Base-by-base conservation (phyloP, 2,888 invertebrate genomes). In the Cistogaster globosa region DNA sequence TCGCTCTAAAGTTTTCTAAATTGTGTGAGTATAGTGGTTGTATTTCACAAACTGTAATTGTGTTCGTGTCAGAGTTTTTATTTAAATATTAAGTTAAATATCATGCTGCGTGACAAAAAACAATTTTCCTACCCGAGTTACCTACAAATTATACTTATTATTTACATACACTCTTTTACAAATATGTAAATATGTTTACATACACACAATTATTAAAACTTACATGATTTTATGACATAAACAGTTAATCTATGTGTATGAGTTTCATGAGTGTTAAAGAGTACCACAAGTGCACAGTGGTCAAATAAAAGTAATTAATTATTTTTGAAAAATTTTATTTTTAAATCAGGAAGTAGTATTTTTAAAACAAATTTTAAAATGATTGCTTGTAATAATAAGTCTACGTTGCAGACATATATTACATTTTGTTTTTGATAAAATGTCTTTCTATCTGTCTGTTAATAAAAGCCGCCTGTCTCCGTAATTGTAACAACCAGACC, bases 91-190 rank as follows among this genome's bases (percentile, higher is more conserved):
- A 12, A 62, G 77, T 62, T 72, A 81, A 77, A 81, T 78, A 81
- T 79, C 85, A 78, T 75, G 85, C 75, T 85, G 85, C 82, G 85
- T 85, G 85, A 78, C 82, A 82, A 79, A 67, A 71, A 78, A 67
- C 65, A 75, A 53, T 82, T 79, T 78, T 75, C 74, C 71, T 62
- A 65, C 53, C 58, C 51, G 71, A 76, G 20, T 65, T 71, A 76
- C 63, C 82, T 71, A 67, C 71, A 42, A 65, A 58, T 51, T 53
- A 51, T n/a, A 65, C 42, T 76, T 82, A 11, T 53, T 45, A 42
- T 22, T 45, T 42, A 11, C 32, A 32, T 22, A 53, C 16, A 62
- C 75, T 53, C 8, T 14, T 45, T 14, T 42, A 53, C 26, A 60
- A 38, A 60, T 68, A 60, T 60, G 45, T 53, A 69, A 26, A 42